These are phyloP conservation scores for Allygus modestus DNA, from an alignment of 2,888 invertebrate genomes.

Conservation along the genomic window DNA sequence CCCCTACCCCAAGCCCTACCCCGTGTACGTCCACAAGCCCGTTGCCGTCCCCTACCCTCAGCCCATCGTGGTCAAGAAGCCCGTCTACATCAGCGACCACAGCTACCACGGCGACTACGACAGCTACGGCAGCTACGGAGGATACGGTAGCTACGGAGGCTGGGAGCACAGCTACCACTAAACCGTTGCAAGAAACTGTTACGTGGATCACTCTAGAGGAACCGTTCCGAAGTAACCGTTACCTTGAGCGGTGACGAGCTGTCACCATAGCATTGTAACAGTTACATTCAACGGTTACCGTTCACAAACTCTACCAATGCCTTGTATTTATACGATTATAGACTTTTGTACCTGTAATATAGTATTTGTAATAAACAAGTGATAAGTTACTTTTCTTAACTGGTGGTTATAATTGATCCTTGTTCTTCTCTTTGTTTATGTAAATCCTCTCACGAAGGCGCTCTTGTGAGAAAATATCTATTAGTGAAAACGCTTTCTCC, in stretches of 20 bases:
- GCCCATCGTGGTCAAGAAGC: slow-evolving; percentile 46
- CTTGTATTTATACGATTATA: slow-evolving; percentile 32
- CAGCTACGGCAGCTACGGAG: slow-evolving; percentile 15
- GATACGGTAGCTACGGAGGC: slow-evolving; percentile 11
- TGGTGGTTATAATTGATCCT: neutral
- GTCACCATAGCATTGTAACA: neutral
- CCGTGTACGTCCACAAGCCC: slow-evolving; percentile 52
- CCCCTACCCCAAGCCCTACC: slow-evolving; percentile 71
- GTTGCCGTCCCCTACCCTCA: slow-evolving; percentile 64
- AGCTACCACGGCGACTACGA: slow-evolving; percentile 48
- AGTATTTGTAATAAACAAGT: slow-evolving; percentile 52
- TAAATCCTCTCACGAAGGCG: too few relatives aligned
- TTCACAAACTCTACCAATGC: neutral
- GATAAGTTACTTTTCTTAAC: slow-evolving; percentile 43
- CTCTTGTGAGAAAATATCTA: too few relatives aligned
- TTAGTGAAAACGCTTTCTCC: too few relatives aligned
- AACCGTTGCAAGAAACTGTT: neutral
- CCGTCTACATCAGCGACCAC: slow-evolving; percentile 54
- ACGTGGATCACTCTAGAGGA: too few relatives aligned
- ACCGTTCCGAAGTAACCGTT: slow-evolving; percentile 1
- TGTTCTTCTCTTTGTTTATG: too few relatives aligned
- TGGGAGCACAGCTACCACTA: slow-evolving; percentile 48
- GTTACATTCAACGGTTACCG: neutral
- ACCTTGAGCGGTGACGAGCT: neutral
- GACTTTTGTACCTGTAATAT: slow-evolving; percentile 57